A percentile compares a stretch with the other conserved stretches of the same genome.
Conservation (phyloP, 2,797 vertebrate genomes). For the Leucoraja ocellata region DNA sequence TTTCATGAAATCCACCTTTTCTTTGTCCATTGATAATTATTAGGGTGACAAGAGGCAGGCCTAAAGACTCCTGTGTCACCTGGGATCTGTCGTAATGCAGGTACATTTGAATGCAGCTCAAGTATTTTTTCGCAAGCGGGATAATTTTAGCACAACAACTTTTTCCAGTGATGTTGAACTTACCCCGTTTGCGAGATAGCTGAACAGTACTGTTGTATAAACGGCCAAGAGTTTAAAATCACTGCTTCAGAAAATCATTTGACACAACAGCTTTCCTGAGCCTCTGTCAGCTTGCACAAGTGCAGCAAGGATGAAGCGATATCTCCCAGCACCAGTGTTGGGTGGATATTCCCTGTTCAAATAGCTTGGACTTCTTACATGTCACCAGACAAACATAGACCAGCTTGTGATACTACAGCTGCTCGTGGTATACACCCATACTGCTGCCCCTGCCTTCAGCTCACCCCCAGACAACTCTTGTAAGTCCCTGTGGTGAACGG, state of each 20-base stretch:
- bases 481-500: background rate
- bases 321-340: background rate
- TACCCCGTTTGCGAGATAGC: background rate
- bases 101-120: slow-evolving; percentile 54
- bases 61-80: slow-evolving; percentile 69
- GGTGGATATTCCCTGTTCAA: too few relatives aligned
- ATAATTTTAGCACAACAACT: slow-evolving; percentile 48
- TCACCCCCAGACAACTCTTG: too few relatives aligned
- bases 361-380: background rate
- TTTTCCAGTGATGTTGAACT: too few relatives aligned
- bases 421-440: background rate
- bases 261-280: background rate
- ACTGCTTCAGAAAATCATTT: background rate
- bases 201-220: background rate
- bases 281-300: background rate
- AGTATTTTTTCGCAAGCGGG: slow-evolving; percentile 49
- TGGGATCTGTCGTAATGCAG: slow-evolving; percentile 61
- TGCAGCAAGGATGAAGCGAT: too few relatives aligned
- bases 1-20: slow-evolving; percentile 63
- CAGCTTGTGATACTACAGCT: too few relatives aligned
- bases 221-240: background rate
- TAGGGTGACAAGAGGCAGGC: slow-evolving; percentile 64
- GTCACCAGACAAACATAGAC: background rate
- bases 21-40: slow-evolving; percentile 65
- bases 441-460: background rate